Evolutionary conservation across 2,888 invertebrate species (phyloP).

Genomic region (Sphaerophoria rueppellii): DNA sequence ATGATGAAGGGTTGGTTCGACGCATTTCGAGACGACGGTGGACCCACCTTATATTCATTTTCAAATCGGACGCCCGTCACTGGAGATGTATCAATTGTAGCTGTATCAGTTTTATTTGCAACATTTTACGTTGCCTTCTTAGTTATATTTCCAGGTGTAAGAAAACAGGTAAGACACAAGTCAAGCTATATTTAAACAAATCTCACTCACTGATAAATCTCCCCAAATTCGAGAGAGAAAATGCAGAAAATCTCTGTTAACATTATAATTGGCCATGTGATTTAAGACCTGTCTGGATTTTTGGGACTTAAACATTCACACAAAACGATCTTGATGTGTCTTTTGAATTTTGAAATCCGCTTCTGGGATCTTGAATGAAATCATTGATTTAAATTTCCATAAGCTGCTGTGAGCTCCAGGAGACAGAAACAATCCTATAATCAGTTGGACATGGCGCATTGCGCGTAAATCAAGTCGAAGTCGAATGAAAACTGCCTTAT

Average conservation of each 20-base stretch:
- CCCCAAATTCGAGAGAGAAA: background rate
- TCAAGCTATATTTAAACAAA: constrained; percentile 15
- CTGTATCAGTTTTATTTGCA: constrained; percentile 92
- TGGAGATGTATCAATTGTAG: constrained; percentile 94
- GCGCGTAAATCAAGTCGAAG: constrained; percentile 50
- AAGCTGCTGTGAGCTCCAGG: constrained; percentile 31
- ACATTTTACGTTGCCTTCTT: constrained; percentile 97
- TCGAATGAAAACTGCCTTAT: constrained; percentile 42
- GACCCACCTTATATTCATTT: constrained; percentile 97
- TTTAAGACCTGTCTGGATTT: constrained; percentile 17
- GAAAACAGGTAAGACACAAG: constrained; percentile 89
- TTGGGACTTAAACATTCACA: constrained; percentile 5
- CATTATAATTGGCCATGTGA: constrained; percentile 60
- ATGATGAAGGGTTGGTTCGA: constrained; percentile 97
- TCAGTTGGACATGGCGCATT: constrained; percentile 42
- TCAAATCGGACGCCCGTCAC: constrained; percentile 97
- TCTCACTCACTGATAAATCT: constrained; percentile 55
- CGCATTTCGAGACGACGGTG: constrained; percentile 97
- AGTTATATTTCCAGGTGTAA: constrained; percentile 96
- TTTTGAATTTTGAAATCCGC: constrained; percentile 4
- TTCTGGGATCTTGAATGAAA: constrained; percentile 41
- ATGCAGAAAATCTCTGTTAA: background rate
- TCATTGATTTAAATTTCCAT: constrained; percentile 65
- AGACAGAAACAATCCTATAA: constrained; percentile 57
- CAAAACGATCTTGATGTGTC: constrained; percentile 35